Percentiles rank a stretch among this genome's conserved stretches.
These are phyloP conservation scores for Romanogobio albipinnatus DNA, from an alignment of 2,113 vertebrate genomes.

Conservation along the genomic window DNA sequence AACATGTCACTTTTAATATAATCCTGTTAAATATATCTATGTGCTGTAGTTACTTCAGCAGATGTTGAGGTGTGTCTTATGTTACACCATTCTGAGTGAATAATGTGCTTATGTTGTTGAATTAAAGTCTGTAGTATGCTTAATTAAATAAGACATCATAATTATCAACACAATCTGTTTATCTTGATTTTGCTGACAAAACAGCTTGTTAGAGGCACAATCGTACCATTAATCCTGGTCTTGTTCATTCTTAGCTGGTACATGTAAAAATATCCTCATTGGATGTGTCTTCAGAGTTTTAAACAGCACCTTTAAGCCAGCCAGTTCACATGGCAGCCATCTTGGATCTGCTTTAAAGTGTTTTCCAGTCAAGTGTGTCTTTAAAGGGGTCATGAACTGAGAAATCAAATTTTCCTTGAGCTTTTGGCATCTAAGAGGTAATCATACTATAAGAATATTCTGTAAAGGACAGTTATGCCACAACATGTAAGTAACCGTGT, in stretches of 20 bases:
- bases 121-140: neutral
- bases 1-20: neutral
- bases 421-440: too few relatives aligned
- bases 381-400: neutral
- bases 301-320: neutral
- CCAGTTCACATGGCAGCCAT: neutral
- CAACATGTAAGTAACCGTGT: too few relatives aligned
- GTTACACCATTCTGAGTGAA: neutral
- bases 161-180: conserved; percentile 17
- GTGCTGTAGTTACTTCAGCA: neutral
- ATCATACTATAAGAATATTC: too few relatives aligned
- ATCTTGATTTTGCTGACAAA: neutral
- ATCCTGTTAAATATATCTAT: neutral
- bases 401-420: too few relatives aligned
- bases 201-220: neutral
- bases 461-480: too few relatives aligned
- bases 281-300: neutral
- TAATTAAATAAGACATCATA: conserved; percentile 21
- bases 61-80: conserved; percentile 7
- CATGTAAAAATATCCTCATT: neutral
- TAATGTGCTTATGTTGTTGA: neutral
- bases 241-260: neutral
- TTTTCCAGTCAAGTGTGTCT: neutral
- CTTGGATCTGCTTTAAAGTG: neutral
- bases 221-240: neutral